Evolutionary conservation across 2,797 vertebrate genomes (phyloP), one percentile per base, ranked within the genome.

Genomic region (Myotis planiceps): DNA sequence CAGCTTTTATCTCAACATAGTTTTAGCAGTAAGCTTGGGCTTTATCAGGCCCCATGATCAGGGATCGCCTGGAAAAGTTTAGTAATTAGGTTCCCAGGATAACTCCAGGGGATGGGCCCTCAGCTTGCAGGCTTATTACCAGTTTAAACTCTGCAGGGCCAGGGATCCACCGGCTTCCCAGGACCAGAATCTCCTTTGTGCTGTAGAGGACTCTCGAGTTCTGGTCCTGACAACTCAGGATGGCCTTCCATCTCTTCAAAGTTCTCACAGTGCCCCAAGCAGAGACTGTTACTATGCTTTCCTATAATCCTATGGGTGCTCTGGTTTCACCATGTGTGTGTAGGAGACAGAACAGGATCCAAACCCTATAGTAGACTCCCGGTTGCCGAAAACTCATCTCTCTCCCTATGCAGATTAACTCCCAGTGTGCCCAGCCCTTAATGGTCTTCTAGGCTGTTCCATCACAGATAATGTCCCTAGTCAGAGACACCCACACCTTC

Each of bases 21-120:
- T 92, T 94, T 95, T 37, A 97, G 83, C 75, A 93, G 66, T 63
- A 80, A 66, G 25, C 71, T 69, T 75, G 55, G 79, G 49, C 74
- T 90, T 95, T 96, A 95, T 97, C 78, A 63, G 92, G 74, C 23
- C 55, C 68, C n/a, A 27, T 58, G 78, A 96, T 90, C 81, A 58
- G 18, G 39, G 39, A 89, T 81, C 8, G 16, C 79, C 76, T 49
- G 49, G 88, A 85, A 90, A 88, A 85, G 66, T 88, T 92, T 75
- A 92, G 63, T 60, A 80, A 74, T 87, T 90, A 76, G 60, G 45
- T 88, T 97, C 69, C 82, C 80, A 80, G 63, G 69, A 85, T 81
- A 92, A 94, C 39, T 86, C 68, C 94, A 90, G 58, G 55, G 45
- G 68, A 75, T 14, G 12, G 79, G 34, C 47, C 18, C 47, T 34